These are phyloP conservation scores for Caradrina kadenii DNA, from an alignment of 2,888 invertebrate species.

Conservation along the genomic window DNA sequence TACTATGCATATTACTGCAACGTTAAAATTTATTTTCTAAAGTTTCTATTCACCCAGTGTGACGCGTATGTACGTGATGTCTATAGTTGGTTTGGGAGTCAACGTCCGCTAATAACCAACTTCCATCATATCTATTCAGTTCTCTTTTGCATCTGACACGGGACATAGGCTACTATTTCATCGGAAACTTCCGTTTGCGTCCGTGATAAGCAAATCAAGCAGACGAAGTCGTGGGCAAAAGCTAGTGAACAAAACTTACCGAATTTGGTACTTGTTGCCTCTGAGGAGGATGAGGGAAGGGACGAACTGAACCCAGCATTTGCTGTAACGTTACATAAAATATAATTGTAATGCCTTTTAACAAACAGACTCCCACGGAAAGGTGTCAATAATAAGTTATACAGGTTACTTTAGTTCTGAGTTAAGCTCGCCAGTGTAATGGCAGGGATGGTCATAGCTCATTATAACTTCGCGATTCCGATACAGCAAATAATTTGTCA, in stretches of 20 bases:
- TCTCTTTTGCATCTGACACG: neutral
- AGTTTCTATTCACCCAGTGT: too few species aligned
- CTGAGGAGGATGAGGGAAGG: slow-evolving; percentile 81
- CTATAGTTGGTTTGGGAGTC: too few species aligned
- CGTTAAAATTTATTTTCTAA: too few species aligned
- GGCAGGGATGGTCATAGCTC: neutral
- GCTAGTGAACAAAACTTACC: slow-evolving; percentile 69
- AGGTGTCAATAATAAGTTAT: neutral
- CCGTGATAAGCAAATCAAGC: too few species aligned
- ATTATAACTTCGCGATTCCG: too few species aligned
- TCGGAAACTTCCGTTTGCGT: too few species aligned
- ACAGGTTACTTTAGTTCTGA: neutral
- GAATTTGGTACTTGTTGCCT: slow-evolving; percentile 82
- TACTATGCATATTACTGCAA: too few species aligned
- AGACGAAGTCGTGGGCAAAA: too few species aligned
- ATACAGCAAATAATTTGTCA: too few species aligned
- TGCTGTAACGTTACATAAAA: slow-evolving; percentile 70
- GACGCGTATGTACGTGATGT: too few species aligned
- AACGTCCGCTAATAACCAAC: too few species aligned
- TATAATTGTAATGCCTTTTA: neutral
- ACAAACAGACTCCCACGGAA: neutral
- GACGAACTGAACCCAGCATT: slow-evolving; percentile 81
- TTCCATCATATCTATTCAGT: neutral
- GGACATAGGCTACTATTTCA: neutral
- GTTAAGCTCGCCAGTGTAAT: slow-evolving; percentile 3